A percentile compares a stretch with the other conserved stretches of the same genome.
These are phyloP conservation scores for Sylvilagus floridanus DNA, from an alignment of 2,797 vertebrate species.

Conservation along the genomic window DNA sequence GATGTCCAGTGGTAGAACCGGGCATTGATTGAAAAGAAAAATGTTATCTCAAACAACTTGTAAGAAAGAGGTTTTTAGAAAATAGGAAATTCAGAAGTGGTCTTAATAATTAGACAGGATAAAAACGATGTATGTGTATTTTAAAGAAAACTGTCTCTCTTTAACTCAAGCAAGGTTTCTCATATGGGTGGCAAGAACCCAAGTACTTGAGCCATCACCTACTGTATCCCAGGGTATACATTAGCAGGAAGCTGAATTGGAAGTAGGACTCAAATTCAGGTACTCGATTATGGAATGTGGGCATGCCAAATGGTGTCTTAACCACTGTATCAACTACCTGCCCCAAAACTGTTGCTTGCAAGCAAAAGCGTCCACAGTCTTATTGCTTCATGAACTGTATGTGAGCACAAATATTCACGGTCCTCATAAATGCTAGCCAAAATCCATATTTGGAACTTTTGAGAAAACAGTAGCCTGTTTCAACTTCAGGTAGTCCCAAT, in stretches of 20 bases:
- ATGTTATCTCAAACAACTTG: background rate
- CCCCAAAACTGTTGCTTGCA: background rate
- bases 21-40: background rate
- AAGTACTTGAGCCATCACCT: too few species aligned
- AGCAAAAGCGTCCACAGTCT: background rate
- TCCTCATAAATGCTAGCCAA: background rate
- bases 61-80: background rate
- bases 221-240: too few species aligned
- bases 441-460: background rate
- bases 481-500: background rate
- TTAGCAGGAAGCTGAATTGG: too few species aligned
- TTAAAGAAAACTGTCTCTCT: constrained; percentile 20
- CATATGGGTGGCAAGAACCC: too few species aligned
- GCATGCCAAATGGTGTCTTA: too few species aligned
- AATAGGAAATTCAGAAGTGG: constrained; percentile 20
- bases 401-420: background rate
- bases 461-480: background rate
- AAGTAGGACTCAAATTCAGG: too few species aligned
- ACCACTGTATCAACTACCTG: too few species aligned
- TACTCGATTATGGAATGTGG: too few species aligned
- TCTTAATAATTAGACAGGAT: background rate
- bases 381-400: background rate
- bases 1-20: background rate
- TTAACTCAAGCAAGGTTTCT: too few species aligned
- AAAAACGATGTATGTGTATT: background rate